phyloP scores from a whole-genome alignment of 2,113 vertebrate species.

The Steatornis caripensis region DNA sequence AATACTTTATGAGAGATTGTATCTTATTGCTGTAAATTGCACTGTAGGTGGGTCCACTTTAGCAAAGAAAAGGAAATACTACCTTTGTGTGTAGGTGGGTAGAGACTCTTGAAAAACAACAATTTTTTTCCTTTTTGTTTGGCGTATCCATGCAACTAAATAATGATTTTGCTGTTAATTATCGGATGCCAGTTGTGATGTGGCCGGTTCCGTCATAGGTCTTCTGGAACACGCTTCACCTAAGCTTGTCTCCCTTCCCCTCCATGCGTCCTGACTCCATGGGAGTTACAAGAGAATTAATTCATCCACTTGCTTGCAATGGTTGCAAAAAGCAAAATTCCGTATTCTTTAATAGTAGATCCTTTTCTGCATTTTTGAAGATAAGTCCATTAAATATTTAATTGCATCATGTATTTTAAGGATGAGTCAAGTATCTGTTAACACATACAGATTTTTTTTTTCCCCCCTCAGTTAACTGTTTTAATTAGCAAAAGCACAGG shows the following conservation, averaged over 20 bases:
- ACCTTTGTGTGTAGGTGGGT: constrained; percentile 20
- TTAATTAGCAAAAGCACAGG: background rate
- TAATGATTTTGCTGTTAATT: background rate
- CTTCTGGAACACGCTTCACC: background rate
- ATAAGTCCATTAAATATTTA: background rate
- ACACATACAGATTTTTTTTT: background rate
- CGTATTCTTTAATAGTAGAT: background rate
- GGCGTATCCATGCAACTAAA: background rate
- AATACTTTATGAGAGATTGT: constrained; percentile 54
- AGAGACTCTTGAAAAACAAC: constrained; percentile 12
- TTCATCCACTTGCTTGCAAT: background rate
- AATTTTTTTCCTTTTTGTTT: background rate
- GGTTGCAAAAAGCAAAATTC: background rate
- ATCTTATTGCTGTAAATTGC: constrained; percentile 51
- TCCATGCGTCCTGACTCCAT: background rate
- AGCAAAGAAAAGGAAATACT: constrained; percentile 44
- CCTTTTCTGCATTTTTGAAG: background rate
- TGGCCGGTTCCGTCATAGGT: background rate
- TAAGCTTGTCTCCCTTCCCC: background rate
- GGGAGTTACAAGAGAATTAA: background rate
- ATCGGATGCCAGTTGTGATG: background rate
- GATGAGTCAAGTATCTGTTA: background rate
- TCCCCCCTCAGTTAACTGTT: background rate
- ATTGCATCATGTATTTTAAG: background rate
- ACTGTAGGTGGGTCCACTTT: constrained; percentile 38